A percentile compares a stretch with the other conserved stretches of the same genome.
These are phyloP conservation scores for Prinia subflava DNA, from an alignment of 2,113 vertebrate genomes.

Conservation along the genomic window DNA sequence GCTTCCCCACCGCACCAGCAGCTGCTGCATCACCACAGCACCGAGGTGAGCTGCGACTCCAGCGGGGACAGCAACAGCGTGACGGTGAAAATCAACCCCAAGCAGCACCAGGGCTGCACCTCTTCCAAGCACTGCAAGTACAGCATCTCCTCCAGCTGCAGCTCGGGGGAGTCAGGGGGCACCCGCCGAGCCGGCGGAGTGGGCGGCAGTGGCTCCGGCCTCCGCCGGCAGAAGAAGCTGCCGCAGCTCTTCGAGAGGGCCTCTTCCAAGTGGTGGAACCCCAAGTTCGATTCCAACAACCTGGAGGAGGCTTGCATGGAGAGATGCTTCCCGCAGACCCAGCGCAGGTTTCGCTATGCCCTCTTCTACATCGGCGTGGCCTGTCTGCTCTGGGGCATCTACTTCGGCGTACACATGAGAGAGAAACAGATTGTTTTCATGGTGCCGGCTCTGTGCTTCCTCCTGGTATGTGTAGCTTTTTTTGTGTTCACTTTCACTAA, in stretches of 20 bases:
- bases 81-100: constrained; percentile 82
- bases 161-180: constrained; percentile 86
- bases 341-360: constrained; percentile 91
- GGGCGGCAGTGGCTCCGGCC: constrained; percentile 30
- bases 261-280: constrained; percentile 94
- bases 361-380: constrained; percentile 89
- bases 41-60: constrained; percentile 91
- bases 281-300: constrained; percentile 92
- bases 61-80: constrained; percentile 86
- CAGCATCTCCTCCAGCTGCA: constrained; percentile 95
- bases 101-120: constrained; percentile 75
- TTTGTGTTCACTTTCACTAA: constrained; percentile 91
- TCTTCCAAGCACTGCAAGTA: constrained; percentile 88
- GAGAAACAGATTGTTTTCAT: constrained; percentile 78
- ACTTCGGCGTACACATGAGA: constrained; percentile 83
- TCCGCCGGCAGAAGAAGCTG: constrained; percentile 75
- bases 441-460: constrained; percentile 82
- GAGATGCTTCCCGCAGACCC: constrained; percentile 95
- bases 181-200: constrained; percentile 65
- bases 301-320: constrained; percentile 95
- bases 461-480: constrained; percentile 81
- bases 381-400: constrained; percentile 87
- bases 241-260: constrained; percentile 95
- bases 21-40: constrained; percentile 86
- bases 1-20: constrained; percentile 87